Evolutionary conservation across 2,113 vertebrate genomes (phyloP).

Genomic region (Antechinus stuartii): DNA sequence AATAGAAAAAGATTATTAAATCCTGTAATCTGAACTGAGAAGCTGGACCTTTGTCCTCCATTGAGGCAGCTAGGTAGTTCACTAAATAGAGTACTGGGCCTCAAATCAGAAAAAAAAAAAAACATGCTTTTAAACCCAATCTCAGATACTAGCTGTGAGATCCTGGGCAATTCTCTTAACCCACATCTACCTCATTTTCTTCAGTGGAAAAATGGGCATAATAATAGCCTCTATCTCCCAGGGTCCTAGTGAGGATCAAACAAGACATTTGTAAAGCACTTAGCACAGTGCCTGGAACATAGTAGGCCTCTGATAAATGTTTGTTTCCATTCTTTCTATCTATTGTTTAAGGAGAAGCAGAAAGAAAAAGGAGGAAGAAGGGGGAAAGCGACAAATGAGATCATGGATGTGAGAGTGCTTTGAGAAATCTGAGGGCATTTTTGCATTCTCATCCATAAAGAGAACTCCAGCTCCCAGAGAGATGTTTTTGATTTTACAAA

Average conservation of each 20-base stretch:
- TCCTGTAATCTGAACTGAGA: neutral
- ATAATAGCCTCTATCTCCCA: neutral
- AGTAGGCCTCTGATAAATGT: neutral
- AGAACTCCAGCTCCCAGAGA: neutral
- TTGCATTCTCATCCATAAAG: neutral
- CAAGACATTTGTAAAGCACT: neutral
- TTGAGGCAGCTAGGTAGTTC: neutral
- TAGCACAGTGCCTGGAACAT: neutral
- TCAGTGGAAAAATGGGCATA: neutral
- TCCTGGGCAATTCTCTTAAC: neutral
- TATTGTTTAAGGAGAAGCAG: neutral
- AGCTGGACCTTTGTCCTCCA: neutral
- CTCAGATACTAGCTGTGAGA: neutral
- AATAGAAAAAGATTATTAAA: too few relatives aligned
- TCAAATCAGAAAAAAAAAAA: neutral
- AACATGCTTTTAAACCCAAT: neutral
- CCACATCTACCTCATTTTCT: neutral
- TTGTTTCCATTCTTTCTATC: neutral
- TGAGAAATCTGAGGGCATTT: conserved; percentile 25
- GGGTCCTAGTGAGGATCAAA: neutral
- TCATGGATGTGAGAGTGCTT: conserved; percentile 21
- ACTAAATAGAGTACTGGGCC: neutral
- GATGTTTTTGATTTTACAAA: neutral
- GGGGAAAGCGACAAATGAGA: neutral
- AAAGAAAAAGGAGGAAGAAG: neutral